Base-by-base conservation (phyloP, 2,888 invertebrate genomes). In the Drepanosiphum platanoidis region DNA sequence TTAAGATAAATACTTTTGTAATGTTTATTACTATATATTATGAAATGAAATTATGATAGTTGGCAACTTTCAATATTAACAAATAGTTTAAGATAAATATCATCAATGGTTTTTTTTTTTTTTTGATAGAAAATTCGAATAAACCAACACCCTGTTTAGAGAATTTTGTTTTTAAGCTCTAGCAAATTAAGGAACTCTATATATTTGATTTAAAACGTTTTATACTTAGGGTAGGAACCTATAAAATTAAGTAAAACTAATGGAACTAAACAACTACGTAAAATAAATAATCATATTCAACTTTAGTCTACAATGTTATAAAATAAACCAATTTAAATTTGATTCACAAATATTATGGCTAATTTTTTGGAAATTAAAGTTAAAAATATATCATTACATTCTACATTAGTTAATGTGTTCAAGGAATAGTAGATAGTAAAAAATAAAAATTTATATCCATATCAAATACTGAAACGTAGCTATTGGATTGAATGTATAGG, bases 131-230 rank as follows among this genome's bases (percentile, higher is more conserved):
- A 71, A 61, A 82, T 72, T 72, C 8, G 32, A 72, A 82, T 42
- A 39, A 58, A 71, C 15, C 39, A 74, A 74, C 74, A 83, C 82
- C 82, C 82, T 83, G 82, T 74, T 81, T 46, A 64, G 11, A 82
- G 34, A 42, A 61, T 18, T 71, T 58, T 74, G 13, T 39, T 22
- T 39, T 71, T 71, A 58, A 81, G 7, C 64, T 83, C 74, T 83
- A 83, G 11, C 5, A 46, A n/a, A 68, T 32, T 11, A 68, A 68
- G 82, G 64, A 83, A 74, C 74, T 82, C 72, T 74, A 72, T 71
- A 46, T 61, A 58, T 70, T 58, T 72, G 7, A 70, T 68, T 18
- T 30, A 32, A 46, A 77, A 78, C 7, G 32, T 80, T 74, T 80
- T 18, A 32, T 78, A 34, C 52, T 52, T 27, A 70, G 27, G 58